These are phyloP conservation scores for Aegypius monachus DNA, from an alignment of 2,113 vertebrate genomes.

Conservation along the genomic window DNA sequence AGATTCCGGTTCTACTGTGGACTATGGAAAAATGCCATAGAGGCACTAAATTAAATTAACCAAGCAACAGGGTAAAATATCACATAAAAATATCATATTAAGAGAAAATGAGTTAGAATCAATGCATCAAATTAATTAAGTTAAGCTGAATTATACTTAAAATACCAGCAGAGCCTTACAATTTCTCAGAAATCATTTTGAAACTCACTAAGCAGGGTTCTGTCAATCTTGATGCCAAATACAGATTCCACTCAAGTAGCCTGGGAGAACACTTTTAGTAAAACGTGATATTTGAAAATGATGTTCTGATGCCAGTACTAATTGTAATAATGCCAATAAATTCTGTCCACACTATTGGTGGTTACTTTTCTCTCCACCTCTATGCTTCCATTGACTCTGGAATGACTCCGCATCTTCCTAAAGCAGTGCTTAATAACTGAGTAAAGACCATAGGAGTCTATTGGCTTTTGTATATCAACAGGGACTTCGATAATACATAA, in stretches of 20 bases:
- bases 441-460: not conserved
- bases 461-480: not conserved
- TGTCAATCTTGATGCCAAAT: not conserved
- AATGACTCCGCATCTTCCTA: not conserved
- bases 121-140: not conserved
- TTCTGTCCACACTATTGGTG: not conserved
- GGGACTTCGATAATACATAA: accelerated
- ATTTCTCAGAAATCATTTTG: not conserved
- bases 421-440: not conserved
- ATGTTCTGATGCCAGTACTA: not conserved
- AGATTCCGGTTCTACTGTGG: not conserved
- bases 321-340: not conserved
- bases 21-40: not conserved
- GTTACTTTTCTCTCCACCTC: not conserved
- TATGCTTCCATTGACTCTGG: not conserved
- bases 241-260: not conserved
- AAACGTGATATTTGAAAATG: not conserved
- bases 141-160: not conserved
- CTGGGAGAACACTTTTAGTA: not conserved
- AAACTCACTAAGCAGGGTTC: not conserved
- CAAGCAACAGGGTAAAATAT: not conserved
- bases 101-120: not conserved
- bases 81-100: not conserved
- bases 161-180: not conserved
- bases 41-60: not conserved